These are phyloP conservation scores for Cirrhinus molitorella DNA, from an alignment of 2,797 vertebrate species.

Conservation along the genomic window DNA sequence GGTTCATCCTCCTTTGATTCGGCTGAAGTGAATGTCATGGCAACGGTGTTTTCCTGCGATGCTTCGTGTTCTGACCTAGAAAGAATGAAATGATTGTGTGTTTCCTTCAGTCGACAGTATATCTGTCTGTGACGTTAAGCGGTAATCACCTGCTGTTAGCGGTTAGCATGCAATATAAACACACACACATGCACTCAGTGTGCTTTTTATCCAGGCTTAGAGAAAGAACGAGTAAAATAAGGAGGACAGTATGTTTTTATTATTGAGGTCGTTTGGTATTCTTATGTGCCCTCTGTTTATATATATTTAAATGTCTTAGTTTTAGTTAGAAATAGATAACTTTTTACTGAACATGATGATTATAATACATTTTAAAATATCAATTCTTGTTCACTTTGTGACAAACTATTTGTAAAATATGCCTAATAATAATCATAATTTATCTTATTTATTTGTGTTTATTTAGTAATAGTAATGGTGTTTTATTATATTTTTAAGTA, in stretches of 20 bases:
- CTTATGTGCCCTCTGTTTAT: slow-evolving; percentile 66
- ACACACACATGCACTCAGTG: background rate
- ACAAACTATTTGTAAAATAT: too few species aligned
- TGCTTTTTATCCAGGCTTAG: background rate
- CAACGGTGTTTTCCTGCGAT: background rate
- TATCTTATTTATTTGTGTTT: too few species aligned
- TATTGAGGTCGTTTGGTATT: slow-evolving; percentile 59
- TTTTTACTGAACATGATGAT: too few species aligned
- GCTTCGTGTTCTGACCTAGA: slow-evolving; percentile 22
- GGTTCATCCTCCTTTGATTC: background rate
- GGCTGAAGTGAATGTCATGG: slow-evolving; percentile 31
- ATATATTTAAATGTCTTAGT: too few species aligned
- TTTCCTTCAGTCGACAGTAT: slow-evolving; percentile 21
- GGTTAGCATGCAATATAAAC: background rate
- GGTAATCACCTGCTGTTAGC: slow-evolving; percentile 48
- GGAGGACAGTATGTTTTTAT: slow-evolving; percentile 28
- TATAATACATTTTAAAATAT: too few species aligned
- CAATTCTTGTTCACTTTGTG: too few species aligned
- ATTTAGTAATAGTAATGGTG: too few species aligned
- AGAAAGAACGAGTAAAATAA: background rate
- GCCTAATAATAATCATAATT: too few species aligned
- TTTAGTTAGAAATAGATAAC: too few species aligned
- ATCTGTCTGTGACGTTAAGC: slow-evolving; percentile 23
- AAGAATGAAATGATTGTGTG: slow-evolving; percentile 24
- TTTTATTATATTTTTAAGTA: too few species aligned